Conservation (phyloP, 2,888 invertebrate genomes). For the Tuta absoluta region DNA sequence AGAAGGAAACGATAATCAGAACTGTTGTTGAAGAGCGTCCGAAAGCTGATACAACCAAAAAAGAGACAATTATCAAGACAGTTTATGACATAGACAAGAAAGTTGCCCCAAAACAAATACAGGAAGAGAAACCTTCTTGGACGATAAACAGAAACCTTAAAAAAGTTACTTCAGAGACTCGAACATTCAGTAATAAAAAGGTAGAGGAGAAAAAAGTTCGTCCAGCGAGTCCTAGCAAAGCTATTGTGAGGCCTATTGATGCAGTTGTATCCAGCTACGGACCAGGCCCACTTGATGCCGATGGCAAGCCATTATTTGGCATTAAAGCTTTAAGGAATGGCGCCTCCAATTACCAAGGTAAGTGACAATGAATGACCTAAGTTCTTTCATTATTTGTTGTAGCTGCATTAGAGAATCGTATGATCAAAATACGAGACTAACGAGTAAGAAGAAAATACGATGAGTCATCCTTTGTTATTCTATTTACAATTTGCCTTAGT, state of each 20-base stretch:
- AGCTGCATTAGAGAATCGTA: too few relatives aligned
- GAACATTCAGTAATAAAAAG: constrained; percentile 65
- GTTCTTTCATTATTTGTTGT: too few relatives aligned
- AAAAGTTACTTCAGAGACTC: constrained; percentile 66
- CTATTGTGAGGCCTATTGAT: constrained; percentile 78
- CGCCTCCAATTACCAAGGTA: constrained; percentile 84
- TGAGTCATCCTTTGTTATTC: background rate
- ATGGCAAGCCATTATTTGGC: constrained; percentile 89
- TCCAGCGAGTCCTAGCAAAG: constrained; percentile 65
- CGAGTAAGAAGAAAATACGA: too few relatives aligned
- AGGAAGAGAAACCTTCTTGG: constrained; percentile 83
- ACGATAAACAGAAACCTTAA: constrained; percentile 82
- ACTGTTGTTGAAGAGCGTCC: constrained; percentile 40
- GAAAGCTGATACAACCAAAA: constrained; percentile 52
- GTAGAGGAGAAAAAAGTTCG: constrained; percentile 72
- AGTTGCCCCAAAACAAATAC: constrained; percentile 55
- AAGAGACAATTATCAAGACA: constrained; percentile 62
- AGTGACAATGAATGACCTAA: constrained; percentile 17
- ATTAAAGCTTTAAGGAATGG: constrained; percentile 85
- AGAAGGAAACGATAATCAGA: constrained; percentile 27
- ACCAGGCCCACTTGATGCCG: constrained; percentile 90
- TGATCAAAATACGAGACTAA: too few relatives aligned
- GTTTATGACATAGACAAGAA: constrained; percentile 60
- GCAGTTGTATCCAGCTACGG: constrained; percentile 91
- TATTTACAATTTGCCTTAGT: background rate